Evolutionary conservation across 2,888 invertebrate species (phyloP).

Genomic region (Lottia scabra): DNA sequence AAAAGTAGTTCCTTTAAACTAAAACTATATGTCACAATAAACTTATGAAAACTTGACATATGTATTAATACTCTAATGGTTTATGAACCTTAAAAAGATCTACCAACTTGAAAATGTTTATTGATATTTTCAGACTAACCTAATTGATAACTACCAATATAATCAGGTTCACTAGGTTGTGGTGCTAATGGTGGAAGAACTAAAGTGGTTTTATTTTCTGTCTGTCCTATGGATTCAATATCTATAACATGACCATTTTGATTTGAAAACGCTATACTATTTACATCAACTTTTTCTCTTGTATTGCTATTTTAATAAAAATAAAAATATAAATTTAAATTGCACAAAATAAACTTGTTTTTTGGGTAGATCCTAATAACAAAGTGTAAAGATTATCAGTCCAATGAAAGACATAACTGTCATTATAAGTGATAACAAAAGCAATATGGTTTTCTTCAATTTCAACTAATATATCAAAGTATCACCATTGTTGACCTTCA

Average conservation of each 20-base stretch:
- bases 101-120: background rate
- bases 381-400: too few species aligned
- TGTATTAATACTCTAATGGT: background rate
- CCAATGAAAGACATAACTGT: too few species aligned
- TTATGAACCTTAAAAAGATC: background rate
- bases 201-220: background rate
- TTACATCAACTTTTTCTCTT: background rate
- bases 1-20: background rate
- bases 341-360: too few species aligned
- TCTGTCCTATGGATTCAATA: background rate
- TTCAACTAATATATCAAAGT: too few species aligned
- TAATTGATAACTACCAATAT: constrained; percentile 14
- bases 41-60: background rate
- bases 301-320: too few species aligned
- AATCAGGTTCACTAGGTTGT: constrained; percentile 20
- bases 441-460: too few species aligned
- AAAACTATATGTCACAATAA: background rate
- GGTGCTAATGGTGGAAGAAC: background rate
- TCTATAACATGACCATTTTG: background rate
- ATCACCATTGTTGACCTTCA: too few species aligned
- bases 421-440: too few species aligned
- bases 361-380: too few species aligned
- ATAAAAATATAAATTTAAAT: background rate
- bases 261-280: background rate
- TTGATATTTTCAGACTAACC: constrained; percentile 4